Evolutionary conservation across 2,797 vertebrate species (phyloP), one percentile per base, ranked within the genome.

Genomic region (Smutsia gigantea): DNA sequence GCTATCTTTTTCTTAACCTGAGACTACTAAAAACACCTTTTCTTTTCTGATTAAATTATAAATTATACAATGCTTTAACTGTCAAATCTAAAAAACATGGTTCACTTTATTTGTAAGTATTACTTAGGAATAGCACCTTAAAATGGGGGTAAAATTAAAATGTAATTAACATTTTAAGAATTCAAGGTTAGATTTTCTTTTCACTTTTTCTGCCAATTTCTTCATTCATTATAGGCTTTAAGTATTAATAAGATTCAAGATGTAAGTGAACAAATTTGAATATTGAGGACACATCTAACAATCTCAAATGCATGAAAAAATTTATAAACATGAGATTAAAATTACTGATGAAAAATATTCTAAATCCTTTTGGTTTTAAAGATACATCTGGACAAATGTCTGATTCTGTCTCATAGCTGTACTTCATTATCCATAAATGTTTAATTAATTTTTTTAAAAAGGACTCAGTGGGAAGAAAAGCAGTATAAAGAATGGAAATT

Each of bases 261-360:
- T 93, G 3, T 90, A 93, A 96, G 66, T 64, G 55, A 94, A 93
- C 23, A 95, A 59, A 84, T 74, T 74, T 89, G 19, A 96, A 94
- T 93, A 91, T 37, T 91, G 10, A 89, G 15, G 25, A 92, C 17
- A 46, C 14, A 82, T 87, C 29, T 66, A 84, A n/a, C 15, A 83
- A 39, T 78, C 51, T 95, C 42, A 69, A 74, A 83, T 63, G 19
- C 59, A 89, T 77, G 81, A 78, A 63, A 87, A 95, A 55, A 49
- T 34, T 74, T 90, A 34, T 89, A 78, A 97, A 42, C 18, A 46
- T 74, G 12, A 88, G 39, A 82, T 95, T 90, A 84, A 96, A 55
- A 81, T 86, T 71, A 89, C 34, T 46, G 51, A 37, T 92, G 29
- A 21, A 63, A 94, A 86, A 42, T 87, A 64, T 90, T 51, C 10